Percentiles rank a stretch among this genome's conserved stretches.
Evolutionary conservation across 1,140 invertebrate genomes (phyloP).

Genomic region (Ceratosolen solmsi): DNA sequence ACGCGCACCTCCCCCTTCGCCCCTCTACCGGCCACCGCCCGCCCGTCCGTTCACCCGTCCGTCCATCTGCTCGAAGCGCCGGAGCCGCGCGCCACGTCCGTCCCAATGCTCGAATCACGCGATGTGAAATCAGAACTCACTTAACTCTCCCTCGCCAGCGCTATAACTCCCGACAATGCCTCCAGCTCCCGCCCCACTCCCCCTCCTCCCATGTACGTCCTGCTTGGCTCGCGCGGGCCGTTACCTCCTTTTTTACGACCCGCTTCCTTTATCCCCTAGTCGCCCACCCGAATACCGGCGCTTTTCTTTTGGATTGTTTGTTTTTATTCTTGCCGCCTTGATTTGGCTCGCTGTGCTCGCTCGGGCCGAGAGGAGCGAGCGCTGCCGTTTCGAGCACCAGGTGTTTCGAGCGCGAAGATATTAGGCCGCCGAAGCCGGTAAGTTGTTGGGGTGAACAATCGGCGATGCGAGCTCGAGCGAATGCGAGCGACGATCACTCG

Average conservation of each 20-base stretch:
- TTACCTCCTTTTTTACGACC: slow-evolving; percentile 6
- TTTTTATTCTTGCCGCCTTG: no score
- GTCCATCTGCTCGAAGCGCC: slow-evolving; percentile 46
- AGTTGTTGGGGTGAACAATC: background rate
- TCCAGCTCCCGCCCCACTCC: no score
- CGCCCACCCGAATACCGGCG: background rate
- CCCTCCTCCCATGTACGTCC: slow-evolving; percentile 60
- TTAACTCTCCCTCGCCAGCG: slow-evolving; percentile 33
- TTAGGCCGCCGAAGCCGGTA: background rate
- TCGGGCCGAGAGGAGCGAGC: background rate
- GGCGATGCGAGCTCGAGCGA: background rate
- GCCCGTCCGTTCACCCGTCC: no score
- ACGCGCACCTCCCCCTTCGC: slow-evolving; percentile 17
- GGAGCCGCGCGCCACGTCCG: slow-evolving; percentile 46
- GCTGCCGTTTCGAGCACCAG: background rate
- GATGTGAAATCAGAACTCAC: slow-evolving; percentile 61
- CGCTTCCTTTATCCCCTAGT: background rate
- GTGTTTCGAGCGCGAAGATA: background rate
- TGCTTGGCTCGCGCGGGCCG: slow-evolving; percentile 33
- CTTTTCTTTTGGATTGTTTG: no score
- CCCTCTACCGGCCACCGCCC: no score
- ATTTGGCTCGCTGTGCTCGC: no score
- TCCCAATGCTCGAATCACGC: slow-evolving; percentile 58
- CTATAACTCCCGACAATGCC: slow-evolving; percentile 20
- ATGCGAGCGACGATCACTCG: slow-evolving; percentile 8